These are phyloP conservation scores for Diarsia mendica DNA, from an alignment of 2,888 invertebrate genomes.

Conservation along the genomic window DNA sequence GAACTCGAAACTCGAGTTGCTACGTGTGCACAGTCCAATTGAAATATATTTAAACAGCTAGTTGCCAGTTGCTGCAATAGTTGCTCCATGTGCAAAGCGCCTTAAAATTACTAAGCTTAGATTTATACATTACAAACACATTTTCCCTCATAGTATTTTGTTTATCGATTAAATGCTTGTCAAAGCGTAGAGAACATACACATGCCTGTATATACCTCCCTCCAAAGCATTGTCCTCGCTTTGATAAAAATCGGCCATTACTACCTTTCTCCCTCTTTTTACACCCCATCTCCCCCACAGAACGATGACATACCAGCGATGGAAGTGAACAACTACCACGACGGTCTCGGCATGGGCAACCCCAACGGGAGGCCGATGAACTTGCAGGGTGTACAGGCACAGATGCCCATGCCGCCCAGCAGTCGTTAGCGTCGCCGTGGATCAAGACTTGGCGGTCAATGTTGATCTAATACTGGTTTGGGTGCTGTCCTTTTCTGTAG, in stretches of 20 bases:
- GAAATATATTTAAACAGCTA: no score
- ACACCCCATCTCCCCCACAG: conserved; percentile 76
- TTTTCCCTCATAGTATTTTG: background rate
- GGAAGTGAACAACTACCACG: conserved; percentile 93
- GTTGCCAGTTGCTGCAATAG: no score
- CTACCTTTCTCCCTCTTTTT: background rate
- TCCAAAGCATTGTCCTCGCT: no score
- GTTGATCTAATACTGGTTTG: conserved; percentile 43
- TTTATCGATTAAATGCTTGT: background rate
- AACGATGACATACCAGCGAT: conserved; percentile 94
- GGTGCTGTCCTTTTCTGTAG: conserved; percentile 28
- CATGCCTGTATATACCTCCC: no score
- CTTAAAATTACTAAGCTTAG: background rate
- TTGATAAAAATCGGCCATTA: no score
- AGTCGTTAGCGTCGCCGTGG: conserved; percentile 79
- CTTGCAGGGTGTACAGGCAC: conserved; percentile 87
- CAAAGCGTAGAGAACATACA: no score
- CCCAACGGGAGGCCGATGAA: conserved; percentile 89
- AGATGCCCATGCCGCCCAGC: conserved; percentile 86
- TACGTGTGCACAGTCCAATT: no score
- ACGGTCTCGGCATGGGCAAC: conserved; percentile 87
- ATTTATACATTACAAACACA: background rate
- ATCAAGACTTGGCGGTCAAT: conserved; percentile 17
- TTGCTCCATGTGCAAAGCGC: no score
- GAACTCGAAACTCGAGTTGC: no score